phyloP scores from a whole-genome alignment of 2,113 vertebrate species.

The Daphoenositta chrysoptera region DNA sequence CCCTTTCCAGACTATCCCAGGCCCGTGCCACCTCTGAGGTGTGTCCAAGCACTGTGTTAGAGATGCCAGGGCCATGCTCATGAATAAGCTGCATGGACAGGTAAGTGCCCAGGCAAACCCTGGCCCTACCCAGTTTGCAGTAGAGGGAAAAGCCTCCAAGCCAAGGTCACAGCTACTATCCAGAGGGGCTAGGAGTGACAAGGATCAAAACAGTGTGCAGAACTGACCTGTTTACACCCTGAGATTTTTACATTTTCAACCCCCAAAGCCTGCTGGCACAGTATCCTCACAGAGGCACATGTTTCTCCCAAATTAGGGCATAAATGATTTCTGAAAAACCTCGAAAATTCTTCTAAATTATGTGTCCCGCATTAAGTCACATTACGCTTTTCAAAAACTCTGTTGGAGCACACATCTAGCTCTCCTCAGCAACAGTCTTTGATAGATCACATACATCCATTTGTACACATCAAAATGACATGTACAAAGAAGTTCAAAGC shows the following conservation, averaged over 20 bases:
- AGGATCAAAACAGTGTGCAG: no score
- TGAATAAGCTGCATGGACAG: neutral
- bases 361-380: neutral
- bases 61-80: neutral
- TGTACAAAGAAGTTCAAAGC: neutral
- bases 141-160: neutral
- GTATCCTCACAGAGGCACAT: fast-evolving
- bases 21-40: neutral
- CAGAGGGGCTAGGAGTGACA: neutral
- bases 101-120: neutral
- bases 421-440: neutral
- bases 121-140: neutral
- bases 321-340: neutral
- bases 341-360: neutral
- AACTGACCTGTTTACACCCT: neutral
- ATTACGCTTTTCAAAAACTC: neutral
- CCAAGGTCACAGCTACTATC: neutral
- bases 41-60: neutral
- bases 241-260: neutral
- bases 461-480: neutral
- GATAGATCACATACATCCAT: neutral
- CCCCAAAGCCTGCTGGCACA: neutral
- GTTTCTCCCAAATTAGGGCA: neutral
- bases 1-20: neutral
- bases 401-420: neutral